Evolutionary conservation across 2,797 vertebrate genomes (phyloP), one percentile per base, ranked within the genome.

Genomic region (Kryptopterus vitreolus): DNA sequence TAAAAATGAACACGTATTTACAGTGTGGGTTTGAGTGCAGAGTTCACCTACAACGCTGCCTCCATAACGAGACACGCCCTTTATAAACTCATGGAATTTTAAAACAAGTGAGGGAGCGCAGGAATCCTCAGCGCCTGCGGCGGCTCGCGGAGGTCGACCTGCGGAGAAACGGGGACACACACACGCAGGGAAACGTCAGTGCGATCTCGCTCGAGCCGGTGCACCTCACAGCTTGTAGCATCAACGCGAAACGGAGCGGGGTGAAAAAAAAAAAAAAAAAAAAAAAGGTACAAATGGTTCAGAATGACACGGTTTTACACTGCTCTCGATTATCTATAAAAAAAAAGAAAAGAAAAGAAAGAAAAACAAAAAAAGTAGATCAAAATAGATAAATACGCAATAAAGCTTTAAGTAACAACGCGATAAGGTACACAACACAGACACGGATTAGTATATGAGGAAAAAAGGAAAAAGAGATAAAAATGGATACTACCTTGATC

Each of bases 61-160:
- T 99, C 98, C 96, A 98, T 96, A 99, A 99, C 98, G 97, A 99
- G 97, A 98, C 97, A 98, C 96, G 96, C 96, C 95, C 95, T 95
- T 94, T 97, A n/a, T n/a, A 93, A 99, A 99, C 96, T 98, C 96
- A 96, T 98, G 96, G 98, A 98, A 99, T 98, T 98, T 84, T 94
- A 93, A 96, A 95, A 94, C 86, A 88, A 89, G 89, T 76, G 94
- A 90, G 90, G 87, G 91, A 89, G 91, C 92, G 91, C 33, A 91
- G 91, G 88, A 90, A 92, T 95, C 92, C 94, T 99, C 95, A 99
- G 94, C 93, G 97, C 92, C 97, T 96, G 92, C 96, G 97, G 89
- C 94, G 96, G 90, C 93, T 93, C 87, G 96, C 96, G 83, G 96
- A 96, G 4, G 92, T 85, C 82, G 98, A 99, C 95, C 98, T 99